Evolutionary conservation across 1,140 invertebrate genomes (phyloP), one percentile per base, ranked within the genome.

Genomic region (Drosophila kikkawai): DNA sequence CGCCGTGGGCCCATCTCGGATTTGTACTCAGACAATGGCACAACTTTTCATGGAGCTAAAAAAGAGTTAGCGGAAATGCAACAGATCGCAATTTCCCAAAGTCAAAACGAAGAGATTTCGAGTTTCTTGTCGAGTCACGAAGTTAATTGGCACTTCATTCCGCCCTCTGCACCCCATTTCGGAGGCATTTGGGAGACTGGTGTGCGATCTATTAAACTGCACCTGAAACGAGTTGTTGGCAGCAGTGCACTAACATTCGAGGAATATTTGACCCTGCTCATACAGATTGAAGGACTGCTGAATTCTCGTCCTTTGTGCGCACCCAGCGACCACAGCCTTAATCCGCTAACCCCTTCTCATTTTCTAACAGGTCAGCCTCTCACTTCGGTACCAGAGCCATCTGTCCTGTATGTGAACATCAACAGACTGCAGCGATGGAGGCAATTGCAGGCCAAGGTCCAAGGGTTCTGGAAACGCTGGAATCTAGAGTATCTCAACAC

Each of bases 301-400:
- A 55, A 37, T 22, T 55, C 34, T 55, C 51, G 17, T 22, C 19
- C 17, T 55, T 37, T 37, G 51, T 37, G 34, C n/a, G 51, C 51
- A 55, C 17, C 34, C 17, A 37, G 17, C 51, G 17, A 55, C 7
- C 17, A 37, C 34, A 55, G 34, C 12, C 36, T 37, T 37, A 13
- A 45, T 9, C 42, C 17, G 42, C 42, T 37, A 37, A 22, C 12
- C 17, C 17, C 34, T 37, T 36, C 34, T 37, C 12, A 55, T 19
- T 45, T 45, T 45, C 42, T 45, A 45, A 45, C 42, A 45, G 42
- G 42, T 12, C 42, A 19, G 42, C 42, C 53, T 56, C 51, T 55
- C 3, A 37, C 34, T 37, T 37, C 53, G 17, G 17, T 15, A 22
- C 50, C 32, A 34, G 50, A 53, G 17, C 42, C 17, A 45, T 45